phyloP scores from a whole-genome alignment of 2,113 vertebrate genomes.

The Polypterus bichir region DNA sequence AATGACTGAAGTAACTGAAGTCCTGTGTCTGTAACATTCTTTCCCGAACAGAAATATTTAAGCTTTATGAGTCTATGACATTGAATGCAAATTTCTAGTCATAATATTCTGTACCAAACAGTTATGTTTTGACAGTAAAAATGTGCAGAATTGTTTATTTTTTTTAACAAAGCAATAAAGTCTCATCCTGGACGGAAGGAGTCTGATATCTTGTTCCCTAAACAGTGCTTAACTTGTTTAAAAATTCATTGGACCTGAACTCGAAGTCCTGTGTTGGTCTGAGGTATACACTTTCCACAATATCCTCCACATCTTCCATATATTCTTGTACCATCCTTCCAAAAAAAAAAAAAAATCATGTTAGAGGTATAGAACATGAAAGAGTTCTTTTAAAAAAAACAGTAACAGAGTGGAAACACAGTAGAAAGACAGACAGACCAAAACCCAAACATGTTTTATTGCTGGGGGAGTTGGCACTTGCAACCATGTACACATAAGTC shows the following conservation, averaged over 20 bases:
- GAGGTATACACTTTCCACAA: slow-evolving; percentile 89
- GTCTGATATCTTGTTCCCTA: neutral
- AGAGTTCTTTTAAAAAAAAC: slow-evolving; percentile 3
- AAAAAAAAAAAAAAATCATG: slow-evolving; percentile 13
- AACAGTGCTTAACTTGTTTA: neutral
- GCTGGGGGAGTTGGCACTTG: too few relatives aligned
- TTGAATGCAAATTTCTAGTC: too few relatives aligned
- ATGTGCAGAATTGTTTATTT: too few relatives aligned
- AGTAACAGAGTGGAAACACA: neutral
- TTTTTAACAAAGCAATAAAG: neutral
- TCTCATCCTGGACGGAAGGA: neutral
- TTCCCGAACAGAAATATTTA: too few relatives aligned
- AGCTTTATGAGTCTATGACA: too few relatives aligned
- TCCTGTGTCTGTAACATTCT: too few relatives aligned
- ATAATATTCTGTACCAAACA: too few relatives aligned
- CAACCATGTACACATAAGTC: too few relatives aligned
- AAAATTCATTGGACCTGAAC: slow-evolving; percentile 60
- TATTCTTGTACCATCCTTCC: slow-evolving; percentile 81
- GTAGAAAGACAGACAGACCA: neutral
- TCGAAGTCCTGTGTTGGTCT: slow-evolving; percentile 60
- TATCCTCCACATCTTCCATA: slow-evolving; percentile 90
- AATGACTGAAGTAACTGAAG: too few relatives aligned
- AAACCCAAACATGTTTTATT: neutral
- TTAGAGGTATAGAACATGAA: too few relatives aligned
- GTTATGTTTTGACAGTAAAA: too few relatives aligned